phyloP scores from a whole-genome alignment of 2,888 invertebrate species.

The Drosophila ezoana region DNA sequence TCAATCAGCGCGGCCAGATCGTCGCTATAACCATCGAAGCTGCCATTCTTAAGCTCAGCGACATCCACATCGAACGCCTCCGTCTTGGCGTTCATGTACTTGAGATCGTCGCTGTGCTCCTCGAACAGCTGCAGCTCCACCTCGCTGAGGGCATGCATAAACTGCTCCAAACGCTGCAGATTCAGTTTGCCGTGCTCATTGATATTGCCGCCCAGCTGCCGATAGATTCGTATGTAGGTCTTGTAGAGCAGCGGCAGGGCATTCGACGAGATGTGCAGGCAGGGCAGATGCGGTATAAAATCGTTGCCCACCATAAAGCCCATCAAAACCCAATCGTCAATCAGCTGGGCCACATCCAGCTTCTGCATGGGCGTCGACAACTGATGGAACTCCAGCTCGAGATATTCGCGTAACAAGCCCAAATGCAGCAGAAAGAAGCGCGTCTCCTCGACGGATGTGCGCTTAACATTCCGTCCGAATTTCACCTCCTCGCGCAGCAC shows the following conservation, averaged over 20 bases:
- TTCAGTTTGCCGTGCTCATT: constrained; percentile 95
- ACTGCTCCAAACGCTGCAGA: constrained; percentile 93
- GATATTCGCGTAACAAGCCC: constrained; percentile 95
- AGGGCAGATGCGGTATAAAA: constrained; percentile 98
- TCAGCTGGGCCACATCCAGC: constrained; percentile 95
- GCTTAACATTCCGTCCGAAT: constrained; percentile 90
- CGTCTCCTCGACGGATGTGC: constrained; percentile 93
- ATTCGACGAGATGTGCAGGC: constrained; percentile 96
- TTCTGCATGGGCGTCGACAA: constrained; percentile 88
- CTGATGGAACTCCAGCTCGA: constrained; percentile 94
- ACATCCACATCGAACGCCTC: constrained; percentile 83
- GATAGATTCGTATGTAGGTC: constrained; percentile 94
- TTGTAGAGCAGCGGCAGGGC: constrained; percentile 94
- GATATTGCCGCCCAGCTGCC: constrained; percentile 96
- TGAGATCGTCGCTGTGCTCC: constrained; percentile 92
- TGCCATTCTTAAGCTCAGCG: constrained; percentile 61
- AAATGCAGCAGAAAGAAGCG: constrained; percentile 97
- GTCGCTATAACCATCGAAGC: constrained; percentile 53
- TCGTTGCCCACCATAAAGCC: constrained; percentile 99
- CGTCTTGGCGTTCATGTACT: constrained; percentile 91
- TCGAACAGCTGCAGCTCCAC: constrained; percentile 91
- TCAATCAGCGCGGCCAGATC: constrained; percentile 81
- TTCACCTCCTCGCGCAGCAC: constrained; percentile 96
- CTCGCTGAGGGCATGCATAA: constrained; percentile 90
- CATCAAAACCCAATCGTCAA: constrained; percentile 99